Conservation (phyloP, 1,140 invertebrate genomes). For the Macrocentrus cingulum region DNA sequence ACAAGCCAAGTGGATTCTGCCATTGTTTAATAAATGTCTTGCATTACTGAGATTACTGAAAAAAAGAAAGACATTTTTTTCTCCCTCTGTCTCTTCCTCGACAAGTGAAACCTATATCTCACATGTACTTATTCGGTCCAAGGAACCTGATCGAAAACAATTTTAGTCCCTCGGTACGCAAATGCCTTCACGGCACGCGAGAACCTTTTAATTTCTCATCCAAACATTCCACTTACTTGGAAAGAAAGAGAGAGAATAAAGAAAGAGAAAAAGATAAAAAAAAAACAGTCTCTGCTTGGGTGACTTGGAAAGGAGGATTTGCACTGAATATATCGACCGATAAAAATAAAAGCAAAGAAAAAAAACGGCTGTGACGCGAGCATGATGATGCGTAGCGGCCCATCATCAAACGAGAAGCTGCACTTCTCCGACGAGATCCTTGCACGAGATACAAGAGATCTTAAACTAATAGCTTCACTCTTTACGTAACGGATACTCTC, state of each 20-base stretch:
- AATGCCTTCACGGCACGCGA: slow-evolving; percentile 19
- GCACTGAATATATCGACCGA: background rate
- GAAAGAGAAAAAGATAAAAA: too few relatives aligned
- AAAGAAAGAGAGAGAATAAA: too few relatives aligned
- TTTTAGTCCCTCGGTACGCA: slow-evolving; percentile 11
- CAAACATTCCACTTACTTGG: background rate
- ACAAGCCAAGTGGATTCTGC: slow-evolving; percentile 8
- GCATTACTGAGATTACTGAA: slow-evolving; percentile 2
- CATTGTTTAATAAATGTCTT: slow-evolving; percentile 15
- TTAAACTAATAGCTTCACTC: slow-evolving; percentile 25
- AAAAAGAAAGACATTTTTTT: background rate
- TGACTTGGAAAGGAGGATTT: slow-evolving; percentile 1
- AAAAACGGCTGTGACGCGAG: slow-evolving; percentile 9
- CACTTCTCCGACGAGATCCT: slow-evolving; percentile 21
- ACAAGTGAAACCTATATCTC: slow-evolving; percentile 1
- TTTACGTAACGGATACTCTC: slow-evolving; percentile 27
- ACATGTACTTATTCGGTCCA: slow-evolving; percentile 18
- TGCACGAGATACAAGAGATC: slow-evolving; percentile 23
- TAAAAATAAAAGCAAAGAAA: background rate
- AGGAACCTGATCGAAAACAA: slow-evolving; percentile 19
- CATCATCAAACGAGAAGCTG: slow-evolving; percentile 23
- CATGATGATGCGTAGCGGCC: background rate
- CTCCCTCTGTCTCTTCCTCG: background rate
- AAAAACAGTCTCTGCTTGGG: background rate
- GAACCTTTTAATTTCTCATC: slow-evolving; percentile 9